Conservation (phyloP, 2,888 invertebrate species). For the Metopia argyrocephala region DNA sequence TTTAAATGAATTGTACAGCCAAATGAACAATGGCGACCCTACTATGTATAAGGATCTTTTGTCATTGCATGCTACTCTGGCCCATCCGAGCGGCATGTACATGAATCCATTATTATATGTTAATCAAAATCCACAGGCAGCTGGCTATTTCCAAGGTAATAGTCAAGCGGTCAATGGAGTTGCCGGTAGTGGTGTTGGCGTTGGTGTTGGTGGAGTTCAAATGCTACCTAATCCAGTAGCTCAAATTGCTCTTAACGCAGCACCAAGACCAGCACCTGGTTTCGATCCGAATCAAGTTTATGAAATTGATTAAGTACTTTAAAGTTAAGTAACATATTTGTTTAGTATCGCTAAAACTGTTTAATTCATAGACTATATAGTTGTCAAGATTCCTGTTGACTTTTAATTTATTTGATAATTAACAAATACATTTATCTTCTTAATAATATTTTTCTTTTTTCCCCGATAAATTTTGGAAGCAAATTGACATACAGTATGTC, state of each 20-base stretch:
- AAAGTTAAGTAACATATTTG: constrained; percentile 6
- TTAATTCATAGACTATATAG: constrained; percentile 45
- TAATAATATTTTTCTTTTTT: not conserved
- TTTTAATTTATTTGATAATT: not conserved
- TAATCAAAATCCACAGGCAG: constrained; percentile 74
- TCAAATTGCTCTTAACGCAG: constrained; percentile 33
- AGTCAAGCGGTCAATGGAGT: constrained; percentile 50
- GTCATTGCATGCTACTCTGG: constrained; percentile 73
- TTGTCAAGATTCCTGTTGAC: not conserved
- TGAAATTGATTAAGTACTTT: constrained; percentile 72
- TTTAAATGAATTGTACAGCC: constrained; percentile 80
- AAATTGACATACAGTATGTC: not conserved
- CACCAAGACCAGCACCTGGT: constrained; percentile 65
- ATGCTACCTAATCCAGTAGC: constrained; percentile 41
- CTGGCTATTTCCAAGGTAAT: constrained; percentile 72
- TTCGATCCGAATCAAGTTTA: constrained; percentile 74
- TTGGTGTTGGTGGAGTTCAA: constrained; percentile 22
- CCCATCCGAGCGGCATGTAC: constrained; percentile 76
- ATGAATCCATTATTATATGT: constrained; percentile 77
- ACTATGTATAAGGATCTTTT: constrained; percentile 77
- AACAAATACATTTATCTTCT: no score
- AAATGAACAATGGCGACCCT: constrained; percentile 79
- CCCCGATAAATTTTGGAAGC: not conserved
- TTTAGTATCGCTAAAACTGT: constrained; percentile 18
- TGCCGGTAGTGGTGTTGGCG: constrained; percentile 37